Conservation (phyloP, 2,888 invertebrate genomes). For the Steinernema scapterisci region DNA sequence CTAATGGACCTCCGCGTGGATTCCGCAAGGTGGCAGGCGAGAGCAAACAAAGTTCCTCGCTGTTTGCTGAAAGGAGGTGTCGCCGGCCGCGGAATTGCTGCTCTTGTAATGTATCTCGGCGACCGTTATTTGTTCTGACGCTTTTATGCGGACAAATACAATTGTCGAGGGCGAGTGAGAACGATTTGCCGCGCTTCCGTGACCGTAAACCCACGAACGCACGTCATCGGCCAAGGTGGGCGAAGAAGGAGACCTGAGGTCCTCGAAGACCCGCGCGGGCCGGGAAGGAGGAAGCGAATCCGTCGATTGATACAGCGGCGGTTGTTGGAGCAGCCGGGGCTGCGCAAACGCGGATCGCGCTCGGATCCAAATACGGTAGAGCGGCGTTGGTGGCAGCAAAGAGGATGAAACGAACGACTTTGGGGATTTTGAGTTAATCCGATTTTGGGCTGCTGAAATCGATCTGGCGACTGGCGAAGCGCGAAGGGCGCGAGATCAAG, state of each 20-base stretch:
- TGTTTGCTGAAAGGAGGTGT: conserved; percentile 24
- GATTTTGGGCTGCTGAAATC: conserved; percentile 30
- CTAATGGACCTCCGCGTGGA: conserved; percentile 2
- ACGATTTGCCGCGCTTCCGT: conserved; percentile 27
- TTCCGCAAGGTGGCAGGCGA: neutral
- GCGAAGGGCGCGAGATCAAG: neutral
- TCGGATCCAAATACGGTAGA: conserved; percentile 5
- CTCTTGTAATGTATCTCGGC: conserved; percentile 29
- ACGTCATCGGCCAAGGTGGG: neutral
- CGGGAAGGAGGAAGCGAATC: neutral
- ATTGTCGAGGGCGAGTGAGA: neutral
- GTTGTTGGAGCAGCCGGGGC: conserved; percentile 25
- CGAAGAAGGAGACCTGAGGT: neutral
- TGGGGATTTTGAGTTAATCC: conserved; percentile 1
- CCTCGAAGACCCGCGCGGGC: neutral
- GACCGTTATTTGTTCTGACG: conserved; percentile 29
- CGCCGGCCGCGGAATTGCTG: neutral
- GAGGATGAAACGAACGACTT: conserved; percentile 22
- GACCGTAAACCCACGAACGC: neutral
- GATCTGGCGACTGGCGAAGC: conserved; percentile 1
- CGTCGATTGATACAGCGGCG: conserved; percentile 22
- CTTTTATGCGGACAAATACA: conserved; percentile 8
- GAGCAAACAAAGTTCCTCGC: neutral
- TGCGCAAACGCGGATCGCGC: conserved; percentile 14
- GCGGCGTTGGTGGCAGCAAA: conserved; percentile 1